phyloP scores from a whole-genome alignment of 2,888 invertebrate species.

The Brachycybe producta region DNA sequence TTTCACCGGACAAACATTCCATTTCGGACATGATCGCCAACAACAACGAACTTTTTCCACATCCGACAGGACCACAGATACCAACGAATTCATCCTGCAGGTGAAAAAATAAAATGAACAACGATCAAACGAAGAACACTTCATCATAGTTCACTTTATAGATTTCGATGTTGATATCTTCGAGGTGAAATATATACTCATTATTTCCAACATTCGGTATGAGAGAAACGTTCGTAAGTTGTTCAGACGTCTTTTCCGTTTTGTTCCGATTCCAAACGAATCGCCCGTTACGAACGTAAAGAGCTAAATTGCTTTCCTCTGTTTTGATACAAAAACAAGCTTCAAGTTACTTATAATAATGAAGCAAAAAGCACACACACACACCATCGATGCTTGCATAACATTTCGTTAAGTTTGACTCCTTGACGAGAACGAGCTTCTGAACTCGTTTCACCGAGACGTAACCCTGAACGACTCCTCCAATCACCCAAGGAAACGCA shows the following conservation, averaged over 20 bases:
- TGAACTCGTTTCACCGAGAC: constrained; percentile 82
- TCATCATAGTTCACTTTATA: constrained; percentile 2
- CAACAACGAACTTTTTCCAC: constrained; percentile 79
- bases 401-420: constrained; percentile 46
- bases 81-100: constrained; percentile 65
- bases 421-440: constrained; percentile 44
- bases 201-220: background rate
- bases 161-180: constrained; percentile 9
- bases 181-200: constrained; percentile 3
- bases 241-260: too few species aligned
- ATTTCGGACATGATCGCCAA: constrained; percentile 76
- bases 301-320: constrained; percentile 8
- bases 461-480: constrained; percentile 91
- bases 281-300: constrained; percentile 14
- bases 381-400: constrained; percentile 36
- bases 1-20: constrained; percentile 39
- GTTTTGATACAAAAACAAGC: too few species aligned
- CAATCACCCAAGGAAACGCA: constrained; percentile 96
- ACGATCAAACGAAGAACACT: background rate
- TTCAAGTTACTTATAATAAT: too few species aligned
- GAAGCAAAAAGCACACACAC: background rate
- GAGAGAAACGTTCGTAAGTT: too few species aligned
- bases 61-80: constrained; percentile 74
- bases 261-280: constrained; percentile 6
- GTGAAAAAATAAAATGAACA: constrained; percentile 23